These are phyloP conservation scores for Urophycis tenuis DNA, from an alignment of 2,797 vertebrate genomes.

Conservation along the genomic window DNA sequence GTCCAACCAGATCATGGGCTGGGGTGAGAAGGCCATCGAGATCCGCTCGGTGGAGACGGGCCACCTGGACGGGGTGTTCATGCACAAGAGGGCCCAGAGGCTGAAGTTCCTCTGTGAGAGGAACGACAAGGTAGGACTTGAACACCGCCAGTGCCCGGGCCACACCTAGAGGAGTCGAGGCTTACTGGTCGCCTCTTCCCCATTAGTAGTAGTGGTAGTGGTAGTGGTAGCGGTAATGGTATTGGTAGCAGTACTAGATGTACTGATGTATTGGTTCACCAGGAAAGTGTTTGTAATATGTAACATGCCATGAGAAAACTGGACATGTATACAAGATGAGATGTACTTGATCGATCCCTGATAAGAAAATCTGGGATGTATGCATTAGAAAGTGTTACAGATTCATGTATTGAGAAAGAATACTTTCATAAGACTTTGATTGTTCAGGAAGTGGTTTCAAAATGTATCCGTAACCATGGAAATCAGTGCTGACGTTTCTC, in stretches of 20 bases:
- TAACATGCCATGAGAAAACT: neutral
- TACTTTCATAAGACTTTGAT: neutral
- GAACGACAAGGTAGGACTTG: slow-evolving; percentile 78
- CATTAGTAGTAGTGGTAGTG: too few species aligned
- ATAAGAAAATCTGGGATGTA: neutral
- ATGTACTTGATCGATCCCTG: neutral
- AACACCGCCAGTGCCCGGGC: too few species aligned
- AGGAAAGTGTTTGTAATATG: neutral
- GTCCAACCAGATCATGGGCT: slow-evolving; percentile 91
- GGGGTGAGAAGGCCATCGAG: slow-evolving; percentile 90
- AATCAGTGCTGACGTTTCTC: too few species aligned
- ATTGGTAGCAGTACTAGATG: neutral
- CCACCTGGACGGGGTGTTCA: slow-evolving; percentile 87
- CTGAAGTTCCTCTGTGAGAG: slow-evolving; percentile 89
- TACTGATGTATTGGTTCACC: neutral
- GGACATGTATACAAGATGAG: neutral
- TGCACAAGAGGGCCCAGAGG: slow-evolving; percentile 88
- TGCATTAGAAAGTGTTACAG: too few species aligned
- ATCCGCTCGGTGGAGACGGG: slow-evolving; percentile 88
- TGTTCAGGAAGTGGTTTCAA: neutral
- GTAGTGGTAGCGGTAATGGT: too few species aligned
- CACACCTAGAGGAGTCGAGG: neutral
- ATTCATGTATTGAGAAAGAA: neutral
- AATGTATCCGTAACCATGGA: neutral
- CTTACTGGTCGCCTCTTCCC: neutral